Evolutionary conservation across 2,113 vertebrate species (phyloP).

Genomic region (Epinephelus fuscoguttatus): DNA sequence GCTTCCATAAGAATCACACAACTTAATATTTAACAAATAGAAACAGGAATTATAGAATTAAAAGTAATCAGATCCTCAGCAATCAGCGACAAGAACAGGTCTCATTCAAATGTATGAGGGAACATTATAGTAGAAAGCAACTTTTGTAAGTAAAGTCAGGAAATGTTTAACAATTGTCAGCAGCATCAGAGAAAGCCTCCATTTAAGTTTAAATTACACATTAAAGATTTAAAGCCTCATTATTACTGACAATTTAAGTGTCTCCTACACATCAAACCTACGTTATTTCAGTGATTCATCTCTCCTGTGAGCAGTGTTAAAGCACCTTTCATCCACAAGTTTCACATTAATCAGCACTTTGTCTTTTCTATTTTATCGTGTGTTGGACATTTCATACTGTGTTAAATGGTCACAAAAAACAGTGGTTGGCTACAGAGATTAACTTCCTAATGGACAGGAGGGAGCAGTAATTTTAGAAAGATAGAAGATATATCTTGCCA

Average conservation of each 20-base stretch:
- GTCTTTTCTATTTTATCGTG: background rate
- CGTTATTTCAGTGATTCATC: background rate
- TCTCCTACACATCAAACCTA: background rate
- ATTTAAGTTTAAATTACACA: background rate
- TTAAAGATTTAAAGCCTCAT: background rate
- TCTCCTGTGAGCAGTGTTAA: background rate
- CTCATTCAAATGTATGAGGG: background rate
- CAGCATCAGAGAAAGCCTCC: background rate
- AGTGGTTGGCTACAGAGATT: background rate
- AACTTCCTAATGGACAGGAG: background rate
- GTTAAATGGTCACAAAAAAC: background rate
- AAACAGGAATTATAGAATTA: background rate
- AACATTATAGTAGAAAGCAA: background rate
- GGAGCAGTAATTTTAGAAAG: background rate
- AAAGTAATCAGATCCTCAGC: background rate
- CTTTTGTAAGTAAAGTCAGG: background rate
- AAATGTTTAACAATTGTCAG: background rate
- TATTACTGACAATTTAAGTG: background rate
- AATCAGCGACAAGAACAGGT: background rate
- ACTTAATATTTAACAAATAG: background rate
- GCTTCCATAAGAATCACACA: background rate
- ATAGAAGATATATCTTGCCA: background rate
- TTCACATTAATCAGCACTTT: background rate
- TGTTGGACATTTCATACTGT: conserved; percentile 1
- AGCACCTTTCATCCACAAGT: background rate